Base-by-base conservation (phyloP, 2,797 vertebrate genomes). In the Cottoperca gobio region DNA sequence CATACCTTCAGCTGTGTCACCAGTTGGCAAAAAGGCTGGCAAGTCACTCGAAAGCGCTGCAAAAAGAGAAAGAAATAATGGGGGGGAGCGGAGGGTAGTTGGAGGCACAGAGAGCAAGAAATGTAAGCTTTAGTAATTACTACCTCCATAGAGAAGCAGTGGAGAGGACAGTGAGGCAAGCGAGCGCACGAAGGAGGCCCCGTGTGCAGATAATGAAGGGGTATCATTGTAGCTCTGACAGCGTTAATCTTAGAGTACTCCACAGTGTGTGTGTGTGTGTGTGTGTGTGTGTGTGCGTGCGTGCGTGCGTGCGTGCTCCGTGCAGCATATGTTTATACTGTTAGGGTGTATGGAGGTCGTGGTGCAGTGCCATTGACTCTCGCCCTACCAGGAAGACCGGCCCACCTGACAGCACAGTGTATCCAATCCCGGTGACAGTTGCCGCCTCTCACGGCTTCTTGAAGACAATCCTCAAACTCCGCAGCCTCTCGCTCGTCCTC, bases 111-210 rank as follows among this genome's bases (percentile, higher is more conserved):
- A 91, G 90, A 89, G 78, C 82, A 75, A 89, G 89, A 92, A 91
- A 89, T 89, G 90, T 93, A 93, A 89, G 91, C 88, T 95, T 91
- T 92, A 86, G 92, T 95, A 96, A 95, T 95, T 95, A 93, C 93
- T 93, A 93, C 92, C 91, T 95, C 89, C 86, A 87, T 87, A 74
- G 90, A 91, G 91, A 85, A 90, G 92, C 91, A 85, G 82, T 58
- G 84, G 89, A 90, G 89, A 93, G 93, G 91, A 92, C 91, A 88
- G 91, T 88, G 84, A 93, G 90, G 88, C 89, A 87, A 89, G 91
- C 85, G 77, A 86, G 88, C 26, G 89, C 85, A 91, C 64, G 88
- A 91, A 92, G 90, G 89, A 93, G 94, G 93, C 92, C 91, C 91
- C 79, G 88, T 92, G 92, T 83, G 89, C 91, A 90, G 91, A 94